A percentile compares a stretch with the other conserved stretches of the same genome.
These are phyloP conservation scores for Seladonia tumulorum DNA, from an alignment of 2,888 invertebrate genomes.

Conservation along the genomic window DNA sequence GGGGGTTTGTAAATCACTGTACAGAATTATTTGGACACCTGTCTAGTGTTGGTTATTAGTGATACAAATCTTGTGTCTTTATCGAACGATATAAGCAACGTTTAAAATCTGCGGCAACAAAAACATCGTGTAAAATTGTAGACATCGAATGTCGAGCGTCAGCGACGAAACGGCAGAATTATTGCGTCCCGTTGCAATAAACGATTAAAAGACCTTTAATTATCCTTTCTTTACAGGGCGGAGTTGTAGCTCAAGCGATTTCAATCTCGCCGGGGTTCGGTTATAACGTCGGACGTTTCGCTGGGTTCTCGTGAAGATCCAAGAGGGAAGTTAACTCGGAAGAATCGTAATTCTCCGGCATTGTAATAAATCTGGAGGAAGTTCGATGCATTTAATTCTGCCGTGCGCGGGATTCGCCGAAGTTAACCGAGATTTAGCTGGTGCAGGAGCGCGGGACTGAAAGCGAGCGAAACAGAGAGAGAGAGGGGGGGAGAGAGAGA, in stretches of 20 bases:
- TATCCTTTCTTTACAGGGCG: not conserved
- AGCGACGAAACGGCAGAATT: not conserved
- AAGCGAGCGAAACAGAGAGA: not conserved
- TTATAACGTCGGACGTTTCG: constrained; percentile 2
- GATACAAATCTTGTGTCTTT: too few species aligned
- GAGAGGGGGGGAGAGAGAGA: not conserved
- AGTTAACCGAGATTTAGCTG: not conserved
- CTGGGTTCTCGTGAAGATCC: not conserved
- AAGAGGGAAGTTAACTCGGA: not conserved
- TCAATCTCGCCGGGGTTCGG: not conserved
- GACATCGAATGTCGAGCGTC: not conserved
- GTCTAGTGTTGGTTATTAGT: too few species aligned
- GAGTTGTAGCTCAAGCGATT: not conserved
- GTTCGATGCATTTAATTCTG: constrained; percentile 20
- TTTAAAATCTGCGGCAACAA: too few species aligned
- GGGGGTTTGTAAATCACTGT: too few species aligned
- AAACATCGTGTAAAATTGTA: too few species aligned
- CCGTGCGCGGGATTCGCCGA: not conserved
- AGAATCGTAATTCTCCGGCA: constrained; percentile 14
- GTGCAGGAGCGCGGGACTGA: too few species aligned
- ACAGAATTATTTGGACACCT: too few species aligned
- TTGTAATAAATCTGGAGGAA: constrained; percentile 10
- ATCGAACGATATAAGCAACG: too few species aligned
- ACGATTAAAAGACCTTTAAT: not conserved
- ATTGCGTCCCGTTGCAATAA: not conserved